Evolutionary conservation across 2,113 vertebrate genomes (phyloP).

Genomic region (Romanogobio albipinnatus): DNA sequence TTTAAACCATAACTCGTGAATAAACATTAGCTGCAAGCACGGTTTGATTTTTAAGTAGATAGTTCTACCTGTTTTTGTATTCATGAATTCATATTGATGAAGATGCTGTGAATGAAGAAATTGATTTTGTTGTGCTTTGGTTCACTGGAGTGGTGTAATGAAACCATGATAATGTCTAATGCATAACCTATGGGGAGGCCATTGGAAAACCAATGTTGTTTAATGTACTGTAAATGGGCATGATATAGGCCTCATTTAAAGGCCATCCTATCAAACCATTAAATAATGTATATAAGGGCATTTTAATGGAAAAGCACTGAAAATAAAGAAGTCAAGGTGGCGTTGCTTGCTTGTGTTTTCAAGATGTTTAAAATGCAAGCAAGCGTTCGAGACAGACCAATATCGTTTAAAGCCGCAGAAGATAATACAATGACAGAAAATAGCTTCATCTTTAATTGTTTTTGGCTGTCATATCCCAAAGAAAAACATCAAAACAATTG

Average conservation of each 20-base stretch:
- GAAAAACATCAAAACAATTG: neutral
- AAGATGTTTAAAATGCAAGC: neutral
- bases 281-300: neutral
- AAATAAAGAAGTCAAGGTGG: neutral
- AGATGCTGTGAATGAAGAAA: slow-evolving; percentile 18
- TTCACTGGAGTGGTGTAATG: slow-evolving; percentile 15
- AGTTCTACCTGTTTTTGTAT: slow-evolving; percentile 45
- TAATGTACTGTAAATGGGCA: slow-evolving; percentile 22
- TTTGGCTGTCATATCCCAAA: neutral
- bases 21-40: slow-evolving; percentile 34
- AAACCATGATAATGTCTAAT: slow-evolving; percentile 16
- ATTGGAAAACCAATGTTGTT: slow-evolving; percentile 27
- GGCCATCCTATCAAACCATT: neutral
- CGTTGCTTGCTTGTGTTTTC: neutral
- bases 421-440: neutral
- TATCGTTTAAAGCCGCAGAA: neutral
- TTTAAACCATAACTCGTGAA: slow-evolving; percentile 34
- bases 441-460: neutral
- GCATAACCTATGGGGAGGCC: neutral
- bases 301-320: neutral
- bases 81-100: slow-evolving; percentile 43
- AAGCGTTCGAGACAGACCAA: neutral
- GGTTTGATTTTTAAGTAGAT: slow-evolving; percentile 37
- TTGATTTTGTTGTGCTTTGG: slow-evolving; percentile 37
- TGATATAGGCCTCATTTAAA: slow-evolving; percentile 4